phyloP scores from a whole-genome alignment of 2,797 vertebrate species.

The Xyrichtys novacula region DNA sequence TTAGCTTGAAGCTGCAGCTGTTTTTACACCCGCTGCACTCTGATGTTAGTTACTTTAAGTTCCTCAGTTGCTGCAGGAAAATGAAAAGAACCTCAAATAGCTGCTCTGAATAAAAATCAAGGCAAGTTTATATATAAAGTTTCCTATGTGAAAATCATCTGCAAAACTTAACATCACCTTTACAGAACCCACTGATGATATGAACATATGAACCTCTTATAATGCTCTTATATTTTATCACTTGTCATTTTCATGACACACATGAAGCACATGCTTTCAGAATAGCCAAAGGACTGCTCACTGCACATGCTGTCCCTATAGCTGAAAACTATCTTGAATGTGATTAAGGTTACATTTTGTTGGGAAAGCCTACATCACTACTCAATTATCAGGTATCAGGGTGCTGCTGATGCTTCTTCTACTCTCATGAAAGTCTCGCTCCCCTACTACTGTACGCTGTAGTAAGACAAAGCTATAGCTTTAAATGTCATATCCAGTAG shows the following conservation, averaged over 20 bases:
- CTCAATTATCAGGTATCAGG: no score
- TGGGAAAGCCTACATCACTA: no score
- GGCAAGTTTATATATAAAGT: no score
- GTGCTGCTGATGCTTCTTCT: no score
- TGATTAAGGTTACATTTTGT: no score
- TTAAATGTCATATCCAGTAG: conserved; percentile 31
- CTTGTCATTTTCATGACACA: conserved; percentile 36
- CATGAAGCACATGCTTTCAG: conserved; percentile 27
- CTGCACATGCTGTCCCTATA: conserved; percentile 16
- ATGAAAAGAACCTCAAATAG: conserved; percentile 38
- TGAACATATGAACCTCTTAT: conserved; percentile 49
- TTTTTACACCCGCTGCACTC: conserved; percentile 52
- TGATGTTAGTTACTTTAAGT: no score
- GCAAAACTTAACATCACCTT: conserved; percentile 27
- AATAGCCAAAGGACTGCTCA: conserved; percentile 17
- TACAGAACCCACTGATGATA: conserved; percentile 39
- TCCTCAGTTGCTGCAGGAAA: conserved; percentile 30
- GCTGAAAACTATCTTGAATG: background rate
- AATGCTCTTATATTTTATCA: conserved; percentile 40
- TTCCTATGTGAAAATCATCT: conserved; percentile 4
- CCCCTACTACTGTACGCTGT: background rate
- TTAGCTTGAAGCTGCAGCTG: conserved; percentile 7
- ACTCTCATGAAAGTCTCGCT: background rate
- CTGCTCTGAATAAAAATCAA: no score
- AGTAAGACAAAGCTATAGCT: background rate